Evolutionary conservation across 2,888 invertebrate genomes (phyloP).

Genomic region (Drosophila imparisetae): DNA sequence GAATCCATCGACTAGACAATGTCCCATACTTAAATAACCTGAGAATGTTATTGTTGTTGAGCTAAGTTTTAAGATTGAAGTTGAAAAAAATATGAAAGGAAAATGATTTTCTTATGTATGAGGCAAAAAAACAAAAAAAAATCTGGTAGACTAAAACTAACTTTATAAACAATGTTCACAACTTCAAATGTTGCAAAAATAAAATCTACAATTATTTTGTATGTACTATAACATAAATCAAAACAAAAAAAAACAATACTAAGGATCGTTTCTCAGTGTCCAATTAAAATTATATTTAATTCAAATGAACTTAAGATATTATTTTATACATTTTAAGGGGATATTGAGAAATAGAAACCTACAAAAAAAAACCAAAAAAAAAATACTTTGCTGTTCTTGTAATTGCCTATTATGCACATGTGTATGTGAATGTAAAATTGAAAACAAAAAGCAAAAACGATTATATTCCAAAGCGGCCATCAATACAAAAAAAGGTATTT

Average conservation of each 20-base stretch:
- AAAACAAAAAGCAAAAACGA: slow-evolving; percentile 10
- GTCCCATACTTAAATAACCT: slow-evolving; percentile 12
- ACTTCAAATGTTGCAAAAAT: slow-evolving; percentile 41
- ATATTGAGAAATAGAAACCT: slow-evolving; percentile 8
- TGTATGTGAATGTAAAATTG: slow-evolving; percentile 36
- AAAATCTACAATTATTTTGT: slow-evolving; percentile 44
- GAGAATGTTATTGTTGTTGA: neutral
- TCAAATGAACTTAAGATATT: slow-evolving; percentile 2
- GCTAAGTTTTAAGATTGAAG: neutral
- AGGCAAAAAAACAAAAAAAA: slow-evolving; percentile 1
- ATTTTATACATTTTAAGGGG: slow-evolving; percentile 14
- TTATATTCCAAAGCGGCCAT: slow-evolving; percentile 56
- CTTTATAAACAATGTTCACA: slow-evolving; percentile 38
- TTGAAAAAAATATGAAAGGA: neutral
- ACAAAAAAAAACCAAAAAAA: slow-evolving; percentile 5
- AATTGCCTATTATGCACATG: slow-evolving; percentile 37
- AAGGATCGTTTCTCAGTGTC: slow-evolving; percentile 26
- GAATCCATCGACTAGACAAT: slow-evolving; percentile 34
- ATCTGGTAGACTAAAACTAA: slow-evolving; percentile 21
- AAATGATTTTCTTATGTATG: slow-evolving; percentile 5
- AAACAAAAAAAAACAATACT: slow-evolving; percentile 17
- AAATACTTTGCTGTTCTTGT: slow-evolving; percentile 48
- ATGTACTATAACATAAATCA: slow-evolving; percentile 28
- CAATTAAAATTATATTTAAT: slow-evolving; percentile 4
- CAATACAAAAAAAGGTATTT: slow-evolving; percentile 33